phyloP scores from a whole-genome alignment of 2,113 vertebrate genomes.

The Mobula birostris region DNA sequence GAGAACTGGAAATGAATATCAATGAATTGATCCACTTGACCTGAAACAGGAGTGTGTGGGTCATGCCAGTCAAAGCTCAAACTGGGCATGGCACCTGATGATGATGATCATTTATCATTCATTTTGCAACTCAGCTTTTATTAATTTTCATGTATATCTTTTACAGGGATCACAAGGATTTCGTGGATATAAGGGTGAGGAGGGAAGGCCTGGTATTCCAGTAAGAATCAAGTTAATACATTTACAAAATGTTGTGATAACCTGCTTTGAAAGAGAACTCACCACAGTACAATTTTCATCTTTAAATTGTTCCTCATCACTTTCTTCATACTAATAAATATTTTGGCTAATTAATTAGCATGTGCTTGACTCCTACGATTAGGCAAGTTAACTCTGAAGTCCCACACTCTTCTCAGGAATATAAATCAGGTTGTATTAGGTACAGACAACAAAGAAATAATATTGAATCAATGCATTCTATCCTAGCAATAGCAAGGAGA shows the following conservation, averaged over 20 bases:
- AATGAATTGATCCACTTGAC: too few species aligned
- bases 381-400: not conserved
- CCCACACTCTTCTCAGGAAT: not conserved
- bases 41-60: too few species aligned
- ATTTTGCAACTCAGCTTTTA: not conserved
- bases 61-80: too few species aligned
- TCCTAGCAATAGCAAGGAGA: not conserved
- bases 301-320: not conserved
- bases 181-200: slow-evolving; percentile 76
- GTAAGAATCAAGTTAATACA: slow-evolving; percentile 54
- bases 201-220: slow-evolving; percentile 69
- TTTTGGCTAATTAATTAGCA: not conserved
- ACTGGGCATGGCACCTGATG: too few species aligned
- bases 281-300: not conserved
- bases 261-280: not conserved
- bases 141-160: slow-evolving; percentile 34
- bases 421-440: not conserved
- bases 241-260: not conserved
- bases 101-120: not conserved
- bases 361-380: not conserved
- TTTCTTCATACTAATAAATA: not conserved
- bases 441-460: not conserved
- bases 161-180: slow-evolving; percentile 71
- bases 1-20: too few species aligned
- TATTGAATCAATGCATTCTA: not conserved